Base-by-base conservation (phyloP, 2,113 vertebrate species). In the Phyllostomus hastatus region DNA sequence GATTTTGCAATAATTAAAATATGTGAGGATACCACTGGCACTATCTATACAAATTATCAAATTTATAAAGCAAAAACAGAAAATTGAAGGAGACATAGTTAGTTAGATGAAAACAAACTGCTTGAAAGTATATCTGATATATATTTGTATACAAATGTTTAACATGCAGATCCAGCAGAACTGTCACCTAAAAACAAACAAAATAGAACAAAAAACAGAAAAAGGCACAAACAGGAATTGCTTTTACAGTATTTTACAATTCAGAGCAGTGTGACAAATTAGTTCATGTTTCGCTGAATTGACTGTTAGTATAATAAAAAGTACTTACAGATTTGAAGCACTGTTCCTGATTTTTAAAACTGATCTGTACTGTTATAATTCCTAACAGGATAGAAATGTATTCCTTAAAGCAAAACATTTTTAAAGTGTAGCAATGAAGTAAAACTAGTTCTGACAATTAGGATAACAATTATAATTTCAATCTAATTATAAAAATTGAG, bases 371-470 rank as follows among this genome's bases (percentile, higher is more conserved):
- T 94, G 16, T 86, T 83, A n/a, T 50, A 84, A 95, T 75, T 90
- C 64, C 69, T 92, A 86, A 79, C 22, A n/a, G 8, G 5, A 28
- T 70, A 95, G 22, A 46, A 92, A 90, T 11, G 5, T 75, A 96
- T 69, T 90, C 72, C 88, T 93, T 85, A 95, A 94, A 94, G 35
- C 41, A 81, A 86, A 91, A 69, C 41, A 95, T 70, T 86, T 95
- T 84, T 72, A 33, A 92, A 90, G 33, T 69, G 26, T 61, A 94
- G 52, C 54, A 93, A 81, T 10, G 11, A 61, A 93, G 38, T 81
- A 93, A 69, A 91, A 88, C 70, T 81, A 94, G 43, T 81, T 86
- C 50, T 93, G 81, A 81, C 33, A 93, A 88, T 26, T 90, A 22
- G 28, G 22, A 48, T 70, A 84, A 84, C 48, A 81, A 97, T 41